Evolutionary conservation across 1,140 invertebrate genomes (phyloP).

Genomic region (Druon quercuslanigerum): DNA sequence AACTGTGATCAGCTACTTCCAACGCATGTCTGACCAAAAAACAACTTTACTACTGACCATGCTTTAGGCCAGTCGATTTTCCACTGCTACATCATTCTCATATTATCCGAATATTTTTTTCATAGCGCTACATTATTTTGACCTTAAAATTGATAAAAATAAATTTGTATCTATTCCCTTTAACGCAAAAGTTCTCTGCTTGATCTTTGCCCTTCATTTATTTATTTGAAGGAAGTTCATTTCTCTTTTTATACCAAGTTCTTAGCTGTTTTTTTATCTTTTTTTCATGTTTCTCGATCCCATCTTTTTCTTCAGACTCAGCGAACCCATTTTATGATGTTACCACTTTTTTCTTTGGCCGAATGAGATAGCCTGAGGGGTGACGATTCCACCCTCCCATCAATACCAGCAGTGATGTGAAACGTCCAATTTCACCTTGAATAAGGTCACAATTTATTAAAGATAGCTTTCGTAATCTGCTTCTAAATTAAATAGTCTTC

Average conservation of each 20-base stretch:
- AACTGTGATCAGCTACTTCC: too few relatives aligned
- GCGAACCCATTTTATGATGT: slow-evolving; percentile 19
- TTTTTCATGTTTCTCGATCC: not conserved
- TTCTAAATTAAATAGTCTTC: not conserved
- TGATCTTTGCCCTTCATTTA: not conserved
- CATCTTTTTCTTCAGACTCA: not conserved
- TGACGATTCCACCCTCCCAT: not conserved
- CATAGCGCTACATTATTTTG: too few relatives aligned
- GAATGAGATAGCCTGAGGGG: slow-evolving; percentile 8
- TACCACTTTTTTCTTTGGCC: not conserved
- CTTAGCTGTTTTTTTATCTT: not conserved
- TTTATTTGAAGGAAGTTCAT: not conserved
- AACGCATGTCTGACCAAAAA: too few relatives aligned
- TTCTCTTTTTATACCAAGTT: not conserved
- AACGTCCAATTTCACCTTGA: slow-evolving; percentile 9
- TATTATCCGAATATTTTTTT: too few relatives aligned
- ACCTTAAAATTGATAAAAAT: too few relatives aligned
- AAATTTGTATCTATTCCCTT: too few relatives aligned
- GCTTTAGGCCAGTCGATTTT: too few relatives aligned
- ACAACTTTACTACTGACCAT: too few relatives aligned
- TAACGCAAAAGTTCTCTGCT: too few relatives aligned
- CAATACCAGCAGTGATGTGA: not conserved
- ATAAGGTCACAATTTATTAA: not conserved
- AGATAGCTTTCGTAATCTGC: not conserved
- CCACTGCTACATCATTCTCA: too few relatives aligned